Base-by-base conservation (phyloP, 1,140 invertebrate genomes). In the Mylabris phalerata region DNA sequence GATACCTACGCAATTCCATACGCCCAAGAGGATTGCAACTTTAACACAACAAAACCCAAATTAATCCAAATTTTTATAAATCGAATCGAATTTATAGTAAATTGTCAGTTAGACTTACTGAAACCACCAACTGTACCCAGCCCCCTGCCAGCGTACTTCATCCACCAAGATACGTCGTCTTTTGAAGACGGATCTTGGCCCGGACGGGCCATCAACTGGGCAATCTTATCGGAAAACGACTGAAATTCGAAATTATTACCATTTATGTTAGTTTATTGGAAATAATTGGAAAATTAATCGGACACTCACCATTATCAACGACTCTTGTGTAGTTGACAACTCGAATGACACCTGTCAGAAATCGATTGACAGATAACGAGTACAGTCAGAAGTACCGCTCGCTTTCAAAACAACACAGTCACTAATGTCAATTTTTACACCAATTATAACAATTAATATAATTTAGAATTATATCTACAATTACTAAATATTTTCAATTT, bases 11-110 rank as follows among this genome's bases (percentile, higher is more conserved):
- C 88, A 88, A 73, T 88, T 91, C 75, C 86, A 84, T 32, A 91
- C 76, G 54, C 93, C 94, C 52, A 95, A 81, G 59, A 92, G 82
- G 69, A 96, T 91, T 44, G 92, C 90, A 76, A 95, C 92, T 95
- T 77, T 58, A 76, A 81, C 70, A 58, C 64, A 19, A 59, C 60
- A 69, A 13, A 13, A 13, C 13, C 13, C 13, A 13, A 24, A 19
- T 11, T 5, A 26, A 44, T 27, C 6, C 1, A 11, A 7, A 48
- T 57, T 48, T 46, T 57, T 13, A 13, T 13, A 13, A 13, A 13
- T 13, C 13, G 1, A 13, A 13, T 13, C 13, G 13, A 13, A 13
- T 13, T 13, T 13, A 13, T 13, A 13, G 10, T n/a, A 58, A 58
- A 51, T 50, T 50, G 1, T 59, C 3, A 10, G 24, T 13, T 41